Evolutionary conservation across 1,140 invertebrate species (phyloP).

Genomic region (Sminthurinus signatus): DNA sequence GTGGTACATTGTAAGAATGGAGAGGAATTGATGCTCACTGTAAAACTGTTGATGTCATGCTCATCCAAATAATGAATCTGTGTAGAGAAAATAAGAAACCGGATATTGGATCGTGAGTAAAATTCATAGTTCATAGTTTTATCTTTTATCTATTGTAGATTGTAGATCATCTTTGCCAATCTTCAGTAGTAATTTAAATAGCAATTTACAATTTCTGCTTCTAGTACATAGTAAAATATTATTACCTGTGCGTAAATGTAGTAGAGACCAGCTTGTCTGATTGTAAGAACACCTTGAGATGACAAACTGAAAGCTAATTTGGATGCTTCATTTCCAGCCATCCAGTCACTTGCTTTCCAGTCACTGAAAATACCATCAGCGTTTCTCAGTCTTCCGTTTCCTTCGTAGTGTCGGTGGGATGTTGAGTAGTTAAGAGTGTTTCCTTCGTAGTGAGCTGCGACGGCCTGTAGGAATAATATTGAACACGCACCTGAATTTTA

Average conservation of each 20-base stretch:
- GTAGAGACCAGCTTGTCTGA: constrained; percentile 56
- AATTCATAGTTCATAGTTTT: no score
- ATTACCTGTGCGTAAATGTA: constrained; percentile 58
- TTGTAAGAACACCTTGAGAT: constrained; percentile 50
- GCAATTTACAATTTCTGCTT: neutral
- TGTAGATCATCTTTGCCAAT: no score
- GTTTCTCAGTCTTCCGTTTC: constrained; percentile 51
- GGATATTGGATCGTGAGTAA: no score
- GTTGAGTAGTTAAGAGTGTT: constrained; percentile 34
- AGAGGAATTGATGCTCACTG: constrained; percentile 49
- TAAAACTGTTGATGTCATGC: constrained; percentile 58
- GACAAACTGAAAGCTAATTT: constrained; percentile 43
- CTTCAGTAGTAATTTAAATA: constrained; percentile 16
- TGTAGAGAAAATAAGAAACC: constrained; percentile 20
- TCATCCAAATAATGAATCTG: constrained; percentile 59
- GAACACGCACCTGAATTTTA: no score
- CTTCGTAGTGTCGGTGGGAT: constrained; percentile 41
- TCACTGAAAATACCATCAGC: constrained; percentile 49
- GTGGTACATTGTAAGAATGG: constrained; percentile 55
- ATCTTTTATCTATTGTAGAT: no score
- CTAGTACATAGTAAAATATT: constrained; percentile 3
- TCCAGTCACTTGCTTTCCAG: constrained; percentile 51
- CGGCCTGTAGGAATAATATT: neutral
- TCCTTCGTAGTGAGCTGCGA: constrained; percentile 32
- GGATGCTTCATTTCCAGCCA: constrained; percentile 42